Evolutionary conservation across 2,888 invertebrate genomes (phyloP).

Genomic region (Lasius platythorax): DNA sequence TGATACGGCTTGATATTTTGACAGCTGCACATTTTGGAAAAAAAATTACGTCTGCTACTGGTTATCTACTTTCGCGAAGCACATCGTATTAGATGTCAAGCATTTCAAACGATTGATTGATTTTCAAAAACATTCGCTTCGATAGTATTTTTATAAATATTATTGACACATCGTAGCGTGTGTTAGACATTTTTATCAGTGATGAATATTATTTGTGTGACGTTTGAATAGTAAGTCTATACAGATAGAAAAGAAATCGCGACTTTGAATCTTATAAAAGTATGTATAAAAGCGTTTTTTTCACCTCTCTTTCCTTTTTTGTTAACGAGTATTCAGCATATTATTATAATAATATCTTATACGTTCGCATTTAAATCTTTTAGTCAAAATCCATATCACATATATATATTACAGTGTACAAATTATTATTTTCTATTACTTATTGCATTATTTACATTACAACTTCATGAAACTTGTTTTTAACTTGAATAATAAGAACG

Average conservation of each 20-base stretch:
- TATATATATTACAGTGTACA: neutral
- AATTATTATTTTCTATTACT: conserved; percentile 1
- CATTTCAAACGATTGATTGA: conserved; percentile 5
- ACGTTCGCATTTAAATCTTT: neutral
- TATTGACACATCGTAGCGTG: neutral
- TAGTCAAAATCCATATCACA: neutral
- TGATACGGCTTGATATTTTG: conserved; percentile 26
- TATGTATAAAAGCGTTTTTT: neutral
- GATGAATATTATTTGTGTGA: neutral
- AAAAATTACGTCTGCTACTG: conserved; percentile 9
- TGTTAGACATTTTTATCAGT: neutral
- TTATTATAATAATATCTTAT: neutral
- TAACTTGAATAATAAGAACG: neutral
- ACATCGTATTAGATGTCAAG: conserved; percentile 14
- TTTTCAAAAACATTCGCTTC: neutral
- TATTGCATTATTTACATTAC: conserved; percentile 1
- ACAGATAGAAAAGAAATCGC: neutral
- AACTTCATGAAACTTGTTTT: neutral
- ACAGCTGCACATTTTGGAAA: conserved; percentile 29
- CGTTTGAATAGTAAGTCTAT: neutral
- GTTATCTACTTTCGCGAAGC: conserved; percentile 13
- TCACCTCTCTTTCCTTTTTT: too few species aligned
- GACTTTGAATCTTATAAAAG: neutral
- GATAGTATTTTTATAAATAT: neutral
- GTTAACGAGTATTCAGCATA: neutral